phyloP scores from a whole-genome alignment of 1,140 invertebrate genomes.

The Drosophila lacteicornis region DNA sequence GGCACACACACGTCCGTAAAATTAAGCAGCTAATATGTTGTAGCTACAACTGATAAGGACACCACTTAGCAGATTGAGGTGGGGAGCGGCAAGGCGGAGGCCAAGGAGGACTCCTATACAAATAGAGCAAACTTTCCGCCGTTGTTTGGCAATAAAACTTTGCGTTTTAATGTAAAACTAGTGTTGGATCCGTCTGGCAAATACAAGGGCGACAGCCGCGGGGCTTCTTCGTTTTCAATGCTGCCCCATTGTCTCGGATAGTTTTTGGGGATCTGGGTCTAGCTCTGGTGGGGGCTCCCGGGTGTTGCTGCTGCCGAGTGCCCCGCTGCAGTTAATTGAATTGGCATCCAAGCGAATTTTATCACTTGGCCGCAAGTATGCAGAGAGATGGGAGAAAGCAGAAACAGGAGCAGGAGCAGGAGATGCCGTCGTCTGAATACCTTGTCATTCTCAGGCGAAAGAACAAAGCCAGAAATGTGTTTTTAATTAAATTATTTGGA shows the following conservation, averaged over 20 bases:
- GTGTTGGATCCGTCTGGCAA: slow-evolving; percentile 47
- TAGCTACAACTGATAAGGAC: slow-evolving; percentile 74
- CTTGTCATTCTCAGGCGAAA: slow-evolving; percentile 8
- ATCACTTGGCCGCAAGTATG: slow-evolving; percentile 54
- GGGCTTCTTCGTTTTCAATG: not conserved
- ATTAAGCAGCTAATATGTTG: slow-evolving; percentile 80
- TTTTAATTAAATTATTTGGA: slow-evolving; percentile 79
- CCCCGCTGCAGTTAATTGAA: slow-evolving; percentile 65
- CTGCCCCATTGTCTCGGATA: slow-evolving; percentile 48
- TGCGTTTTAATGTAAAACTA: slow-evolving; percentile 79
- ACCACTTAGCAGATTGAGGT: slow-evolving; percentile 48
- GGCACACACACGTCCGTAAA: slow-evolving; percentile 45
- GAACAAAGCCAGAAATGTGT: slow-evolving; percentile 48
- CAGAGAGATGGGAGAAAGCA: slow-evolving; percentile 11
- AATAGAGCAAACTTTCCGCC: slow-evolving; percentile 69
- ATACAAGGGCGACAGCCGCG: not conserved
- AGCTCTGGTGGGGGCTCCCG: not conserved
- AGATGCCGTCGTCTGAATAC: not conserved
- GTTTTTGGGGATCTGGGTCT: slow-evolving; percentile 22
- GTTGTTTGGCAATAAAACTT: slow-evolving; percentile 61
- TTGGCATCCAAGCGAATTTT: slow-evolving; percentile 31
- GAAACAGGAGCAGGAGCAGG: too few species aligned
- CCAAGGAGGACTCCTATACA: slow-evolving; percentile 69
- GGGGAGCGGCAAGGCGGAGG: slow-evolving; percentile 35
- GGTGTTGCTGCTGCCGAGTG: slow-evolving; percentile 11